Base-by-base conservation (phyloP, 2,888 invertebrate species). In the Cephonodes hylas region DNA sequence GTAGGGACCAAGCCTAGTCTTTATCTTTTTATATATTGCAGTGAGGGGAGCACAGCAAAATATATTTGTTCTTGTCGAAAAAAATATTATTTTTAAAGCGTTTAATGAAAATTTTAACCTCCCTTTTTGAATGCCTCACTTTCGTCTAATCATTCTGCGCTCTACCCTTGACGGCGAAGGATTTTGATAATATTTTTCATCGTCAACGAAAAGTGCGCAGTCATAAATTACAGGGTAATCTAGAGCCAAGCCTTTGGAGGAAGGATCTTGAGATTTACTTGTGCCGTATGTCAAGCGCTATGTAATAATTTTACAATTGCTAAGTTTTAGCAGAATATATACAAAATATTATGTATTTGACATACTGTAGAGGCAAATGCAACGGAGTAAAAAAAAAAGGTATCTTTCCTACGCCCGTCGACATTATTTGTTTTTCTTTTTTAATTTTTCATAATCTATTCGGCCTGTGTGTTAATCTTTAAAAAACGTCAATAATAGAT, bases 161-260 rank as follows among this genome's bases (percentile, higher is more conserved):
- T 48, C 27, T 48, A 0, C 2, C 6, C 48, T n/a, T n/a, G 3
- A 15, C 10, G 27, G 8, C 7, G 46, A 58, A 42, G 25, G 42
- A 42, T 34, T 42, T 20, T 42, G 25, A 42, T 42, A 42, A 63
- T 64, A 70, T 71, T 73, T 71, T 74, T 70, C 70, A 72, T 64
- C 72, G 72, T 75, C 73, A 69, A 23, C 42, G 48, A 61, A 65
- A 68, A 68, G 66, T 64, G 68, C 61, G 42, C 38, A 58, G 60
- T 73, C 74, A 70, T 77, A 73, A 72, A 77, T 75, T 70, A 62
- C 64, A 53, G 42, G 53, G 67, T 72, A 73, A 75, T 73, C 72
- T 70, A 75, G 73, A 70, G 66, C 59, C 63, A 67, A 46, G 59
- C 63, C 38, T 20, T 53, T 10, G 10, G 31, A 7, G 61, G 5